Evolutionary conservation across 2,888 invertebrate species (phyloP).

Genomic region (Ceriagrion tenellum): DNA sequence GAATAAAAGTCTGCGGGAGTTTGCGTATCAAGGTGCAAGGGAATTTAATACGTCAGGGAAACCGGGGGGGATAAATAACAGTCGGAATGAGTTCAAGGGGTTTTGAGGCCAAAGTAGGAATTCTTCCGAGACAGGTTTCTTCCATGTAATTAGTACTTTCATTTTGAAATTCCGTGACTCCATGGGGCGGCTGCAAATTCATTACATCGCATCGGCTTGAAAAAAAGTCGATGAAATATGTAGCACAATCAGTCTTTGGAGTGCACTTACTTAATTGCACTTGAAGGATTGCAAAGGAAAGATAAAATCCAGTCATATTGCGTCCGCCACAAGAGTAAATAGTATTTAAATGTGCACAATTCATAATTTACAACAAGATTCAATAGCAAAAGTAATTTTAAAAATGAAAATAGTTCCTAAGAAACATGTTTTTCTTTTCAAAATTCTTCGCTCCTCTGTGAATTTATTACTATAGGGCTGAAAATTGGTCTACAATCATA

Average conservation of each 20-base stretch:
- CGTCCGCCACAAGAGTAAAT: too few relatives aligned
- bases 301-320: too few relatives aligned
- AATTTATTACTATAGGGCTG: too few relatives aligned
- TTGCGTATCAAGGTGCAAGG: background rate
- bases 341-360: too few relatives aligned
- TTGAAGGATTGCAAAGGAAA: too few relatives aligned
- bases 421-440: too few relatives aligned
- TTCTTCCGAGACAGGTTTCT: background rate
- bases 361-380: too few relatives aligned
- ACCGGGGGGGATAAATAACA: constrained; percentile 20
- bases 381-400: too few relatives aligned
- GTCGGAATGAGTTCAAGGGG: background rate
- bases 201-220: background rate
- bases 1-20: background rate
- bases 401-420: too few relatives aligned
- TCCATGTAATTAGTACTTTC: constrained; percentile 16
- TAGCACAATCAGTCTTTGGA: background rate
- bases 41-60: constrained; percentile 39
- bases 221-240: background rate
- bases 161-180: background rate
- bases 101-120: background rate
- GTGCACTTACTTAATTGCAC: too few relatives aligned
- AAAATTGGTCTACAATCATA: too few relatives aligned
- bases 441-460: too few relatives aligned
- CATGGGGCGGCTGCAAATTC: background rate